These are phyloP conservation scores for Dysmachus trigonus DNA, from an alignment of 2,888 invertebrate species.

Conservation along the genomic window DNA sequence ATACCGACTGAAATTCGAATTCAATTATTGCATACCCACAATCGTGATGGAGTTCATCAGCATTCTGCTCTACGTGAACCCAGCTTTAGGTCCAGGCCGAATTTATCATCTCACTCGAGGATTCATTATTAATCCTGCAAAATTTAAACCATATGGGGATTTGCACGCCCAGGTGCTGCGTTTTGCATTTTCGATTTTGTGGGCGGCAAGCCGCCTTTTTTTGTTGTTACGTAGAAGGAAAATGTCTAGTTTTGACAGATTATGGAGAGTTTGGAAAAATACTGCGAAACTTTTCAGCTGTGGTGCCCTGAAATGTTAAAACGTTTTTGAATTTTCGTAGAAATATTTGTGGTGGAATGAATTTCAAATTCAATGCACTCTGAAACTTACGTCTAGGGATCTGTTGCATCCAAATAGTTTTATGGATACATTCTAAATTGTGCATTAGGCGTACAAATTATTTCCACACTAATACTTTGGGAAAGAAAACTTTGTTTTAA, in stretches of 20 bases:
- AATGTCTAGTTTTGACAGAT: background rate
- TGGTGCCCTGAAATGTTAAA: background rate
- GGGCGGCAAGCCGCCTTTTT: background rate
- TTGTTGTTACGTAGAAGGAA: background rate
- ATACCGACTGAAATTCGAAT: constrained; percentile 2
- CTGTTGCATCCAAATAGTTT: background rate
- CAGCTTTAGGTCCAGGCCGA: background rate
- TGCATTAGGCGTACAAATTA: background rate
- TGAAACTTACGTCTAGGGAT: background rate
- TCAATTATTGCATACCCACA: background rate
- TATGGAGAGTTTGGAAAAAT: background rate
- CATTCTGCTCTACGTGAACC: background rate
- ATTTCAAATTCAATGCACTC: background rate
- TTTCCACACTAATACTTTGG: too few relatives aligned
- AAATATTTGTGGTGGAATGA: background rate
- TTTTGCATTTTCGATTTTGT: background rate
- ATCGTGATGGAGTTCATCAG: background rate
- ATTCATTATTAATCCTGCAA: background rate
- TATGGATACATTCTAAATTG: background rate
- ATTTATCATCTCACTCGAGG: background rate
- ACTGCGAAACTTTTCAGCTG: background rate
- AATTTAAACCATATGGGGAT: background rate
- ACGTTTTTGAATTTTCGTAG: background rate
- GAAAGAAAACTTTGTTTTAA: too few relatives aligned
- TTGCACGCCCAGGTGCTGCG: background rate